Evolutionary conservation across 1,140 invertebrate species (phyloP).

Genomic region (Monochamus saltuarius): DNA sequence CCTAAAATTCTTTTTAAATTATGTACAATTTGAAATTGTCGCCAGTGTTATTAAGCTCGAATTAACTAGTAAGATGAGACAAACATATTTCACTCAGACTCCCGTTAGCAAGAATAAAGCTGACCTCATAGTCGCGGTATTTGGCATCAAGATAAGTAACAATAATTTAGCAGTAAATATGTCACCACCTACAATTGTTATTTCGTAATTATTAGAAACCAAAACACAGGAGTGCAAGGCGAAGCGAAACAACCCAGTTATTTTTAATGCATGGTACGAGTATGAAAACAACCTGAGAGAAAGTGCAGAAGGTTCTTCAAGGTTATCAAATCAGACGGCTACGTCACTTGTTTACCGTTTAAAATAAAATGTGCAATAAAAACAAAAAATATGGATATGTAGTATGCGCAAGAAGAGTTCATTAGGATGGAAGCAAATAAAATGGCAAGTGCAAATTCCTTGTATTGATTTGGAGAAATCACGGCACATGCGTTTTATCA

Average conservation of each 20-base stretch:
- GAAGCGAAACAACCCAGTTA: neutral
- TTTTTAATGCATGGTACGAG: too few species aligned
- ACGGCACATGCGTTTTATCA: slow-evolving; percentile 21
- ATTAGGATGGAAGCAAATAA: slow-evolving; percentile 6
- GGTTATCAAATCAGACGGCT: too few species aligned
- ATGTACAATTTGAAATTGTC: neutral
- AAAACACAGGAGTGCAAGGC: neutral
- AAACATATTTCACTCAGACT: slow-evolving; percentile 1
- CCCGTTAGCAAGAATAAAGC: slow-evolving; percentile 31
- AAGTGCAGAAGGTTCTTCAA: too few species aligned
- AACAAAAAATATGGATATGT: neutral
- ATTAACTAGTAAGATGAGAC: slow-evolving; percentile 9
- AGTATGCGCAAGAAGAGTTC: neutral
- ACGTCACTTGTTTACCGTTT: too few species aligned
- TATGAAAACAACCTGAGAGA: too few species aligned
- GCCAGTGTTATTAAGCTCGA: slow-evolving; percentile 7
- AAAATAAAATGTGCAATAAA: too few species aligned
- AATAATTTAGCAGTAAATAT: slow-evolving; percentile 21
- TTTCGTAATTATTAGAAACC: slow-evolving; percentile 15
- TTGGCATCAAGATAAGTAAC: slow-evolving; percentile 37
- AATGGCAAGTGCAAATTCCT: slow-evolving; percentile 28
- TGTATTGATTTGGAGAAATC: slow-evolving; percentile 34
- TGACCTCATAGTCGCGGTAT: slow-evolving; percentile 40
- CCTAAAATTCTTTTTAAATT: too few species aligned
- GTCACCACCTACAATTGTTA: slow-evolving; percentile 34